These are phyloP conservation scores for Drosophila lini DNA, from an alignment of 1,140 invertebrate species.

Conservation along the genomic window DNA sequence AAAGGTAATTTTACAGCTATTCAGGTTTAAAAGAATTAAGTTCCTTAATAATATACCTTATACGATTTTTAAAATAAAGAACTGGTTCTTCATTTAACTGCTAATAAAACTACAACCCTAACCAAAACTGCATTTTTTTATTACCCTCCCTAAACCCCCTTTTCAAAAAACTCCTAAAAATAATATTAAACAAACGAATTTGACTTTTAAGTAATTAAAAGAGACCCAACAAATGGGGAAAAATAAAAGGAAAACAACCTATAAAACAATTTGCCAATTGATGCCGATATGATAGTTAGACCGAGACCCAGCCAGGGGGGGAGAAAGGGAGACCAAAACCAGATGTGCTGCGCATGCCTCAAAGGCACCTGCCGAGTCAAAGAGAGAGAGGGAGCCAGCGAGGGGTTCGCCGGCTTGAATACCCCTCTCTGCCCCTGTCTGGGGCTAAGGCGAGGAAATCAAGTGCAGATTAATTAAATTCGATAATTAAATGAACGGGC, in stretches of 20 bases:
- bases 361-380: conserved; percentile 54
- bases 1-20: neutral
- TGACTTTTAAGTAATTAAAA: conserved; percentile 20
- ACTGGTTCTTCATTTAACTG: neutral
- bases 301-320: conserved; percentile 17
- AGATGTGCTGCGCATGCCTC: conserved; percentile 57
- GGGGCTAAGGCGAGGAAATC: conserved; percentile 73
- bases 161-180: neutral
- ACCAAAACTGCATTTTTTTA: neutral
- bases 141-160: no score
- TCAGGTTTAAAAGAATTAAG: neutral
- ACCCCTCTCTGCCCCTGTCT: conserved; percentile 13
- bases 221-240: conserved; percentile 12
- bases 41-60: no score
- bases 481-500: conserved; percentile 81
- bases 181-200: neutral
- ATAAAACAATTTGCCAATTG: conserved; percentile 77
- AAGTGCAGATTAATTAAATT: conserved; percentile 83
- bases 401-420: conserved; percentile 8
- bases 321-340: conserved; percentile 38
- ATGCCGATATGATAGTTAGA: conserved; percentile 52
- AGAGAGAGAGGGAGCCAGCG: neutral
- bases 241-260: conserved; percentile 35
- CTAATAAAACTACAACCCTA: neutral
- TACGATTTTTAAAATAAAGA: neutral